These are phyloP conservation scores for Agriopis leucophaearia DNA, from an alignment of 2,888 invertebrate genomes.

Conservation along the genomic window DNA sequence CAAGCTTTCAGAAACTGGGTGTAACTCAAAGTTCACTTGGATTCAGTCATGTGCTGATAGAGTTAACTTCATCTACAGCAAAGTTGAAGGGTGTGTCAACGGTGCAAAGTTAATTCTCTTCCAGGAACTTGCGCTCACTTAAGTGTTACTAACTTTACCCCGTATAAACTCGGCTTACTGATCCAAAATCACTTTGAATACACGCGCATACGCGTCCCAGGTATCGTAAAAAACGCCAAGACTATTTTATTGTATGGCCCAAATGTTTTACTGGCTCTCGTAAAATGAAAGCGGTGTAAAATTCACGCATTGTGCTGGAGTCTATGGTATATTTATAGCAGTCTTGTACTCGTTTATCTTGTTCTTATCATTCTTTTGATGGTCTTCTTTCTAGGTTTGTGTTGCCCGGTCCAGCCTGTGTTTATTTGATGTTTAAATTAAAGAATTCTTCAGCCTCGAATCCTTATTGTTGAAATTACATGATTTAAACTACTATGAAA, in stretches of 20 bases:
- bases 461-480: too few relatives aligned
- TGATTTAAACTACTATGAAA: too few relatives aligned
- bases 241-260: conserved; percentile 77
- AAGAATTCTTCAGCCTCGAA: background rate
- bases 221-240: conserved; percentile 74
- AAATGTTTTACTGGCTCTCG: conserved; percentile 78
- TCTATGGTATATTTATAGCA: conserved; percentile 70
- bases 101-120: conserved; percentile 9
- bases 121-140: background rate
- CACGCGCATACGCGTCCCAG: conserved; percentile 67
- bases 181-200: conserved; percentile 73
- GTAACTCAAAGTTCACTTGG: background rate
- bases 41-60: background rate
- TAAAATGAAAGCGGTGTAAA: conserved; percentile 82
- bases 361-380: conserved; percentile 53
- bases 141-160: conserved; percentile 9
- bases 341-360: conserved; percentile 48
- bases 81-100: conserved; percentile 3
- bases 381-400: conserved; percentile 4
- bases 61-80: background rate
- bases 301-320: conserved; percentile 74
- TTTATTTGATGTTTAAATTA: background rate
- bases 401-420: background rate
- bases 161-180: conserved; percentile 40
- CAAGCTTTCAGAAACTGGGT: too few relatives aligned